Conservation (phyloP, 1,140 invertebrate genomes). For the Asbolus verrucosus region DNA sequence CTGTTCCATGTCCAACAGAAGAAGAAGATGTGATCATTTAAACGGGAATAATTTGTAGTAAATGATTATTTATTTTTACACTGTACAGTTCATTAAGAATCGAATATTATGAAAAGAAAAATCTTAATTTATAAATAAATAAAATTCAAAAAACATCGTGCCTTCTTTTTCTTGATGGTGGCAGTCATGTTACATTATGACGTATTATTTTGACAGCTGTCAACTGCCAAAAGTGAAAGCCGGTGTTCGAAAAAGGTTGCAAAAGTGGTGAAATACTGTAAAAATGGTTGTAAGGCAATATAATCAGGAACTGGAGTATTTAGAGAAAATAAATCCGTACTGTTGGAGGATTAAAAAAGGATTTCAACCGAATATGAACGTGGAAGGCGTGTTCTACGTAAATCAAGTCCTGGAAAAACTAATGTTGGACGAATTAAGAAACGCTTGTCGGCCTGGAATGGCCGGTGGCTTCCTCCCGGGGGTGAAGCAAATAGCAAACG, state of each 20-base stretch:
- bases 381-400: conserved; percentile 98
- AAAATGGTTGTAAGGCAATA: conserved; percentile 92
- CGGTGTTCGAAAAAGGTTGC: background rate
- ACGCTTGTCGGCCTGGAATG: conserved; percentile 88
- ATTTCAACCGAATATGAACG: conserved; percentile 99
- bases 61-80: no score
- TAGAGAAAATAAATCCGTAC: conserved; percentile 88
- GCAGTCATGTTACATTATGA: no score
- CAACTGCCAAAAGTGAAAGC: no score
- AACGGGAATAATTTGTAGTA: no score
- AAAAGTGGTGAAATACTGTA: background rate
- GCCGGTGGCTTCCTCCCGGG: conserved; percentile 98
- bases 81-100: no score
- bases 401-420: conserved; percentile 93
- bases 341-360: conserved; percentile 98
- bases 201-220: no score
- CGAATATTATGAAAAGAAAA: no score
- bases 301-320: conserved; percentile 92
- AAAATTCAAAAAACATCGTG: no score
- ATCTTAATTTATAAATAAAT: no score
- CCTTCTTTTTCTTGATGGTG: no score
- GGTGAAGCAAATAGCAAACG: conserved; percentile 99
- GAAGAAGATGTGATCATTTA: conserved; percentile 10
- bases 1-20: background rate
- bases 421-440: conserved; percentile 97